Percentiles rank a stretch among this genome's conserved stretches.
Evolutionary conservation across 2,888 invertebrate genomes (phyloP).

Genomic region (Miltochrista miniata): DNA sequence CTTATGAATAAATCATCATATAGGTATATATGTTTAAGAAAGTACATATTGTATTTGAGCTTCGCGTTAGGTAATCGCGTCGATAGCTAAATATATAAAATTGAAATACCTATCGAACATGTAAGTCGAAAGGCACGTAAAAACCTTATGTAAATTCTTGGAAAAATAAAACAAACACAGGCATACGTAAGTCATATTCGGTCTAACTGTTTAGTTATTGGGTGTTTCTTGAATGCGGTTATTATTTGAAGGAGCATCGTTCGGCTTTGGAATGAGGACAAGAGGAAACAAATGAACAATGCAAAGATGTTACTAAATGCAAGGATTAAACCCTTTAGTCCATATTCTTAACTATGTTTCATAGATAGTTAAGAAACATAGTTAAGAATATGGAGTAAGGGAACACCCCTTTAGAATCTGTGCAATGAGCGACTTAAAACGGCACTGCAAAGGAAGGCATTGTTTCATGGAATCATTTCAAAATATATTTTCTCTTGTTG

Average conservation of each 20-base stretch:
- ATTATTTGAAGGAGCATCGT: constrained; percentile 21
- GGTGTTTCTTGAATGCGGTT: constrained; percentile 25
- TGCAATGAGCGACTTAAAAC: too few species aligned
- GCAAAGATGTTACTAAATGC: constrained; percentile 35
- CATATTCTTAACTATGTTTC: too few species aligned
- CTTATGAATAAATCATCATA: neutral
- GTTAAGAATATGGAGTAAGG: too few species aligned
- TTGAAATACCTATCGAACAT: constrained; percentile 7
- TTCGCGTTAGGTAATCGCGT: constrained; percentile 1
- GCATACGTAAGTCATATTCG: constrained; percentile 22
- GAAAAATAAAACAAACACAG: constrained; percentile 28
- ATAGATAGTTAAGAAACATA: too few species aligned
- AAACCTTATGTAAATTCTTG: constrained; percentile 24
- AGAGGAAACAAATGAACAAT: constrained; percentile 14
- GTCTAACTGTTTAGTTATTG: constrained; percentile 15
- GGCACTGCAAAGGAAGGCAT: too few species aligned
- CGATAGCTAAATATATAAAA: constrained; percentile 8
- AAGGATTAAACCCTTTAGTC: too few species aligned
- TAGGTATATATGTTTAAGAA: neutral
- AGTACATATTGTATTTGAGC: constrained; percentile 5
- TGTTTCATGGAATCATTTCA: too few species aligned
- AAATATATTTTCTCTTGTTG: too few species aligned
- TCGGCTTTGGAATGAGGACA: constrained; percentile 30
- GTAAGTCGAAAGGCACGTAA: constrained; percentile 19
- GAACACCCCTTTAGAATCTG: too few species aligned